These are phyloP conservation scores for Hippopotamus amphibius DNA, from an alignment of 2,113 vertebrate species.

Conservation along the genomic window DNA sequence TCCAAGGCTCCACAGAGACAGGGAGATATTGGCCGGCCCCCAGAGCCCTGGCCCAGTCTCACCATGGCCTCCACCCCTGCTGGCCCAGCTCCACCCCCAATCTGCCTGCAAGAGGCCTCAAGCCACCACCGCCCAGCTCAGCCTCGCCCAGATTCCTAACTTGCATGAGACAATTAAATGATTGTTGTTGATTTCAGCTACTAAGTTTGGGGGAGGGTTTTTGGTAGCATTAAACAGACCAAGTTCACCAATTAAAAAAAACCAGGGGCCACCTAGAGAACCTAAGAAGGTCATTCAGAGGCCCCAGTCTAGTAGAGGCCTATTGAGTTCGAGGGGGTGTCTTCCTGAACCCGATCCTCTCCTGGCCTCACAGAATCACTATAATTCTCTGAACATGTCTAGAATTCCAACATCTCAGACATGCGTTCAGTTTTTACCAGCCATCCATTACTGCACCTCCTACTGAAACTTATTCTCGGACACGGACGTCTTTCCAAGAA, in stretches of 20 bases:
- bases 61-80: rapidly evolving
- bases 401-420: background rate
- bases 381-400: background rate
- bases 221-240: background rate
- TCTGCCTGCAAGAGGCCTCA: background rate
- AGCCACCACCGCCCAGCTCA: rapidly evolving
- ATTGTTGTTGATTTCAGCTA: background rate
- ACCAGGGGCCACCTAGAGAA: background rate
- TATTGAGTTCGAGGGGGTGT: background rate
- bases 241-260: background rate
- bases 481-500: background rate
- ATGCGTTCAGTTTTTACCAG: background rate
- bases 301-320: background rate
- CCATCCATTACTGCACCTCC: rapidly evolving
- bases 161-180: background rate
- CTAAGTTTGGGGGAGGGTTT: background rate
- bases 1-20: background rate
- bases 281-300: background rate
- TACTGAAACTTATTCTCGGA: background rate
- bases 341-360: background rate
- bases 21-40: too few species aligned
- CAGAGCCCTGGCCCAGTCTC: rapidly evolving
- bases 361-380: rapidly evolving
- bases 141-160: background rate
- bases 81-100: background rate